phyloP scores from a whole-genome alignment of 2,888 invertebrate species.

The Eudemis profundana region DNA sequence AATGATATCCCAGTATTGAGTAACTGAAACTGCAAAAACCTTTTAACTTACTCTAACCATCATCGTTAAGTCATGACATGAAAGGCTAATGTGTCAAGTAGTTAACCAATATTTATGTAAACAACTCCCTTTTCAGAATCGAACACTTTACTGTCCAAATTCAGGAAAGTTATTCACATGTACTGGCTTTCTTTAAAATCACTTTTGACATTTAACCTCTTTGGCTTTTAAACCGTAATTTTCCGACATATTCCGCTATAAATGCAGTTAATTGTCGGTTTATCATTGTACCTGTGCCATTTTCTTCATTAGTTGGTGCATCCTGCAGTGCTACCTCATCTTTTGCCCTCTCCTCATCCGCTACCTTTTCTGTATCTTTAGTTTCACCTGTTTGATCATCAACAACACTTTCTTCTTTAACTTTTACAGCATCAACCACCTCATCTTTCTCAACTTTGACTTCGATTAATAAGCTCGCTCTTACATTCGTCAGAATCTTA shows the following conservation, averaged over 20 bases:
- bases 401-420: slow-evolving; percentile 24
- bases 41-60: too few species aligned
- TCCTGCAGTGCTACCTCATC: slow-evolving; percentile 14
- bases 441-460: slow-evolving; percentile 10
- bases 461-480: slow-evolving; percentile 44
- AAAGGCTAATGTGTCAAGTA: not conserved
- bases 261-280: slow-evolving; percentile 21
- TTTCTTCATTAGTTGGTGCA: slow-evolving; percentile 14
- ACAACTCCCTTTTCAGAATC: not conserved
- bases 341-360: slow-evolving; percentile 8
- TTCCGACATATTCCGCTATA: slow-evolving; percentile 16
- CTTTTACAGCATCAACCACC: not conserved
- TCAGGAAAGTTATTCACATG: not conserved
- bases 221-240: not conserved
- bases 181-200: not conserved
- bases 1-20: too few species aligned
- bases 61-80: too few species aligned
- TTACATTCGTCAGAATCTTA: slow-evolving; percentile 47
- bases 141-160: slow-evolving; percentile 12
- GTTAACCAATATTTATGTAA: not conserved
- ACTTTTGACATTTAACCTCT: slow-evolving; percentile 9
- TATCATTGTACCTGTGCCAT: slow-evolving; percentile 25
- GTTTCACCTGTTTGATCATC: slow-evolving; percentile 12
- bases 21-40: too few species aligned
- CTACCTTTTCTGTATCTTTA: slow-evolving; percentile 14